phyloP scores from a whole-genome alignment of 1,140 invertebrate genomes.

The Trinorchestia longiramus region DNA sequence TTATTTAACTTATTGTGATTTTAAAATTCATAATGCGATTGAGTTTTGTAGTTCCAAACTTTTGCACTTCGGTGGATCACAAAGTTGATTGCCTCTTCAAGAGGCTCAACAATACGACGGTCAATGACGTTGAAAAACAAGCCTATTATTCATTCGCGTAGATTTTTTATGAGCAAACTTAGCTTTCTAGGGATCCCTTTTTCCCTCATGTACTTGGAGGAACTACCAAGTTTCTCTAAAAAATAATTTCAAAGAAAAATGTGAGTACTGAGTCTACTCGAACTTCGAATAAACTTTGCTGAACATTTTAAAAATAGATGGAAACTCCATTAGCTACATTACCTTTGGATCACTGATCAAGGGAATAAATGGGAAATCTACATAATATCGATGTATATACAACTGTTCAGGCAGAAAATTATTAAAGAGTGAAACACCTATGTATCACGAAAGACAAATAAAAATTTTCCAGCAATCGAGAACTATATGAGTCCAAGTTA shows the following conservation, averaged over 20 bases:
- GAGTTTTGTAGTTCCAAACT: no score
- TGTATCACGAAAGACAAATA: background rate
- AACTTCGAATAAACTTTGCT: background rate
- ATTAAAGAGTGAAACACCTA: background rate
- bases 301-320: background rate
- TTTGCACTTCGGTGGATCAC: no score
- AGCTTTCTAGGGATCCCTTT: background rate
- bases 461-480: background rate
- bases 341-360: background rate
- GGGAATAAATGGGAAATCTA: background rate
- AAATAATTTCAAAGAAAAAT: background rate
- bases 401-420: background rate
- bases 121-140: background rate
- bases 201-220: background rate
- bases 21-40: no score
- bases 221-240: background rate
- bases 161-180: background rate
- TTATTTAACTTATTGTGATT: no score
- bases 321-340: background rate
- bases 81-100: no score
- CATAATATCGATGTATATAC: background rate
- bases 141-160: background rate
- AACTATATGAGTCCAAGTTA: background rate
- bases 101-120: background rate
- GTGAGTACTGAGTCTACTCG: background rate